Base-by-base conservation (phyloP, 2,888 invertebrate species). In the Pinctada fucata region DNA sequence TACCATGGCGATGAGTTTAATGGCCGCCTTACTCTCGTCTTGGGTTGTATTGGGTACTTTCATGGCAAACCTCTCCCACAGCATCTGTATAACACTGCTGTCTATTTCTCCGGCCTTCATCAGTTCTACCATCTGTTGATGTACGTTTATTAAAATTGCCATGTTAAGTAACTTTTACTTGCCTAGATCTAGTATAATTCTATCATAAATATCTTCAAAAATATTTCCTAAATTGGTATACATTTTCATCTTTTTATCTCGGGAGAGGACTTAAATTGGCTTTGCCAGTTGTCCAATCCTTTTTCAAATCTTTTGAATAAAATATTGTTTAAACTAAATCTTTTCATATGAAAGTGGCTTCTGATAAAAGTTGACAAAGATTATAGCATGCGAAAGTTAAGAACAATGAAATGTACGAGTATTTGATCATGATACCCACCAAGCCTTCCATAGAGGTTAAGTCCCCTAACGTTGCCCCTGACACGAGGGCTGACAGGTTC, bases 31-130 rank as follows among this genome's bases (percentile, higher is more conserved):
- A 75, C 96, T 95, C 81, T 97, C 96, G 85, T 94, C 94, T 66
- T 95, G 94, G 0, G 95, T 95, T 0, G 95, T 95, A 2, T 95
- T 94, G 65, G 95, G 95, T 10, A 96, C 95, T 87, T 95, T 94
- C 85, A 88, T 87, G 0, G 96, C 94, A 90, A 96, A 97, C 69
- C 95, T 95, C 92, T 97, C 96, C 96, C 97, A 98, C 79, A 98
- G 93, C 10, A 96, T 95, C 94, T 97, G 91, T 69, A 91, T 89
- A 16, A 93, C 89, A 72, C 80, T 83, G 51, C 93, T 93, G 84
- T 94, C 94, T 8, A 96, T 92, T 66, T 94, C 94, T 3, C 94
- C 94, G 52, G 93, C 93, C 70, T 92, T 91, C 2, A 95, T 94
- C 94, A 95, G 95, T 89, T 95, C 94, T 13, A 93, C 91, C 67